Percentiles rank a stretch among this genome's conserved stretches.
Evolutionary conservation across 2,113 vertebrate species (phyloP).

Genomic region (Indri indri): DNA sequence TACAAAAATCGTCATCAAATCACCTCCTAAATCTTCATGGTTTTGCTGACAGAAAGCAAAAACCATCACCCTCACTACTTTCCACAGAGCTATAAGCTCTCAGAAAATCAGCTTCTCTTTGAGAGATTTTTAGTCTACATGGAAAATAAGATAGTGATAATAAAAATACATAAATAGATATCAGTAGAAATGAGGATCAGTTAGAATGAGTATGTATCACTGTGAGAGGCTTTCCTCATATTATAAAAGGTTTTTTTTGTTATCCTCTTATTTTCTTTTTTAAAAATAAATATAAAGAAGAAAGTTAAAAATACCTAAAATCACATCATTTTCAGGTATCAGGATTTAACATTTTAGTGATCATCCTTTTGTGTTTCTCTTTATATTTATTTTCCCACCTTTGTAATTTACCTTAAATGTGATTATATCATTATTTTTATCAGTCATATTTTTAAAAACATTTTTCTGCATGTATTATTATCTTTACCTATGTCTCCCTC

Average conservation of each 20-base stretch:
- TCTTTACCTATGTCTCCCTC: background rate
- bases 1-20: conserved; percentile 31
- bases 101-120: background rate
- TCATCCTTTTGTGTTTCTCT: background rate
- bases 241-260: background rate
- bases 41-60: background rate
- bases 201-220: background rate
- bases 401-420: conserved; percentile 26
- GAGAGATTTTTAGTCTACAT: background rate
- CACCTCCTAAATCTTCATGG: background rate
- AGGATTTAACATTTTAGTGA: background rate
- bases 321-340: background rate
- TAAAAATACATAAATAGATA: background rate
- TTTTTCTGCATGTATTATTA: background rate
- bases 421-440: background rate
- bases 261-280: background rate
- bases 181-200: background rate
- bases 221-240: background rate
- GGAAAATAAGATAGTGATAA: background rate
- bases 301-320: background rate
- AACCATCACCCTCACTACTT: background rate
- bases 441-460: background rate
- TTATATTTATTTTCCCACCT: background rate
- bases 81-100: background rate
- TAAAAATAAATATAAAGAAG: background rate